phyloP scores from a whole-genome alignment of 2,113 vertebrate species.

The Aphyosemion australe region DNA sequence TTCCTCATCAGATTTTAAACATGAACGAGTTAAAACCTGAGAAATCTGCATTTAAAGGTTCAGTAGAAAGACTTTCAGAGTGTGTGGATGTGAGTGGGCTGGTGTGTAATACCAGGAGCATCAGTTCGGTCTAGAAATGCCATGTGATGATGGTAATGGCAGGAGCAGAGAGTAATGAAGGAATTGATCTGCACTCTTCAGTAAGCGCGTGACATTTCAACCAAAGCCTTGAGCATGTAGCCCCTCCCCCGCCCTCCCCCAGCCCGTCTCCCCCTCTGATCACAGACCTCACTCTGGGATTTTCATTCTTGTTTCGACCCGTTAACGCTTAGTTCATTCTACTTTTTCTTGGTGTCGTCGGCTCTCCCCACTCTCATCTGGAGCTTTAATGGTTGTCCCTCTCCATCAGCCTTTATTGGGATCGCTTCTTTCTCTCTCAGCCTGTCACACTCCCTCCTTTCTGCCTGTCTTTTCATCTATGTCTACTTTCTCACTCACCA shows the following conservation, averaged over 20 bases:
- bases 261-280: not conserved
- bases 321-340: slow-evolving; percentile 69
- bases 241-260: not conserved
- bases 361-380: slow-evolving; percentile 74
- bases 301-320: slow-evolving; percentile 44
- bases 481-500: slow-evolving; percentile 31
- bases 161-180: slow-evolving; percentile 92
- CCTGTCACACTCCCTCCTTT: slow-evolving; percentile 40
- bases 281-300: slow-evolving; percentile 31
- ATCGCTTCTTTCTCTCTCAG: slow-evolving; percentile 63
- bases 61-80: no score
- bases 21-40: no score
- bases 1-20: no score
- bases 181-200: slow-evolving; percentile 95
- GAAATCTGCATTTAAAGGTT: no score
- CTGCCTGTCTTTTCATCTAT: slow-evolving; percentile 12
- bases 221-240: slow-evolving; percentile 90
- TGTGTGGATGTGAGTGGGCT: no score
- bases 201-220: slow-evolving; percentile 93
- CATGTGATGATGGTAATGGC: slow-evolving; percentile 91
- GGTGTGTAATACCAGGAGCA: slow-evolving; percentile 69
- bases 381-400: slow-evolving; percentile 75
- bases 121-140: slow-evolving; percentile 90
- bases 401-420: slow-evolving; percentile 65
- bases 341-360: slow-evolving; percentile 74